These are phyloP conservation scores for Riparia riparia DNA, from an alignment of 2,113 vertebrate species.

Conservation along the genomic window DNA sequence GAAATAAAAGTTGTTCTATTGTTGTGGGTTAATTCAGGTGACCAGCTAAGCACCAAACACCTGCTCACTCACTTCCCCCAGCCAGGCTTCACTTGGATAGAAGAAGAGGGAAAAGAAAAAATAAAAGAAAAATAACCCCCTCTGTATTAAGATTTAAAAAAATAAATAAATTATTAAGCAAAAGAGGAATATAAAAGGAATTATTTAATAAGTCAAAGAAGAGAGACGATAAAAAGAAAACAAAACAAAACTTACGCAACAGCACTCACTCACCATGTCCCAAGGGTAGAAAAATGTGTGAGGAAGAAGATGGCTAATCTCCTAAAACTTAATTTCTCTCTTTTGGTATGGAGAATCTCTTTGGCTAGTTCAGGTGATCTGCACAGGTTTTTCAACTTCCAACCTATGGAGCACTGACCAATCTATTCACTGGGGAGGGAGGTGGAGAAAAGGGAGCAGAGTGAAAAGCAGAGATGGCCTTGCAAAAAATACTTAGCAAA, in stretches of 20 bases:
- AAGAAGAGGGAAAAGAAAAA: neutral
- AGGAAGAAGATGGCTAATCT: neutral
- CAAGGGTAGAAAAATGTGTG: neutral
- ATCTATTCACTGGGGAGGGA: neutral
- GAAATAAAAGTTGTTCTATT: neutral
- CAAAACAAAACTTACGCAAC: neutral
- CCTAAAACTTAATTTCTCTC: neutral
- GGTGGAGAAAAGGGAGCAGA: neutral
- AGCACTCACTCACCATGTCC: fast-evolving
- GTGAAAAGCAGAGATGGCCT: neutral
- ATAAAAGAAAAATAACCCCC: neutral
- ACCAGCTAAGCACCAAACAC: neutral
- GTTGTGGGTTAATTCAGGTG: neutral
- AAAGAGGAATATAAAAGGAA: neutral
- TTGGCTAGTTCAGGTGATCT: neutral
- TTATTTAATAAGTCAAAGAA: neutral
- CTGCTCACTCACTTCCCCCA: fast-evolving
- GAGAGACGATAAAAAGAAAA: neutral
- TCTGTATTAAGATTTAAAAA: neutral
- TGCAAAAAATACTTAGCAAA: neutral
- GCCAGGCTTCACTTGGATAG: neutral
- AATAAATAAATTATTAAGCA: neutral
- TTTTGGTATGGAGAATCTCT: neutral
- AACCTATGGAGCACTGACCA: neutral
- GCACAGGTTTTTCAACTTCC: neutral